Evolutionary conservation across 2,113 vertebrate species (phyloP).

Genomic region (Heliornis fulica): DNA sequence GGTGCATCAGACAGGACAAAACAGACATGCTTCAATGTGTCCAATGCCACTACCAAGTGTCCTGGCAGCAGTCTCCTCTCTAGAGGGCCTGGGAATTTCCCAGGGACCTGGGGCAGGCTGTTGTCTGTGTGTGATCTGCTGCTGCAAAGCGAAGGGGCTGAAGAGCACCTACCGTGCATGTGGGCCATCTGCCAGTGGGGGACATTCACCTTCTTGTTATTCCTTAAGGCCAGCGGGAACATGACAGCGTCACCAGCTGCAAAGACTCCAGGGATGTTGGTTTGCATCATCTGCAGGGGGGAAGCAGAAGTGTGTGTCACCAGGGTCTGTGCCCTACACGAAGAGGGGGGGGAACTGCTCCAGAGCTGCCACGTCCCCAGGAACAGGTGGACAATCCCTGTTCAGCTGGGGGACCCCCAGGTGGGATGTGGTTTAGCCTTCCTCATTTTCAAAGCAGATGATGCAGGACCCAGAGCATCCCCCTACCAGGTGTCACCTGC

Average conservation of each 20-base stretch:
- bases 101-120: neutral
- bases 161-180: slow-evolving; percentile 82
- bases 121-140: neutral
- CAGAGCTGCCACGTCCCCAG: neutral
- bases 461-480: neutral
- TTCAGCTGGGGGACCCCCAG: neutral
- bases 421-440: neutral
- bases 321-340: neutral
- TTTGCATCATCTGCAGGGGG: slow-evolving; percentile 89
- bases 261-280: slow-evolving; percentile 87
- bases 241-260: slow-evolving; percentile 90
- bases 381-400: neutral
- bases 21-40: rapidly evolving
- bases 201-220: slow-evolving; percentile 95
- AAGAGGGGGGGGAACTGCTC: no score
- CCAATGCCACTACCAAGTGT: neutral
- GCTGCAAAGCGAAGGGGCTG: neutral
- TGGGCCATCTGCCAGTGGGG: slow-evolving; percentile 99
- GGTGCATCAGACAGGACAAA: neutral
- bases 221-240: slow-evolving; percentile 87
- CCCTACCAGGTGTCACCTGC: neutral
- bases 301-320: neutral
- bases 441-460: neutral
- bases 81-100: neutral
- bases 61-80: neutral